Evolutionary conservation across 2,797 vertebrate genomes (phyloP).

Genomic region (Cirrhinus mrigala): DNA sequence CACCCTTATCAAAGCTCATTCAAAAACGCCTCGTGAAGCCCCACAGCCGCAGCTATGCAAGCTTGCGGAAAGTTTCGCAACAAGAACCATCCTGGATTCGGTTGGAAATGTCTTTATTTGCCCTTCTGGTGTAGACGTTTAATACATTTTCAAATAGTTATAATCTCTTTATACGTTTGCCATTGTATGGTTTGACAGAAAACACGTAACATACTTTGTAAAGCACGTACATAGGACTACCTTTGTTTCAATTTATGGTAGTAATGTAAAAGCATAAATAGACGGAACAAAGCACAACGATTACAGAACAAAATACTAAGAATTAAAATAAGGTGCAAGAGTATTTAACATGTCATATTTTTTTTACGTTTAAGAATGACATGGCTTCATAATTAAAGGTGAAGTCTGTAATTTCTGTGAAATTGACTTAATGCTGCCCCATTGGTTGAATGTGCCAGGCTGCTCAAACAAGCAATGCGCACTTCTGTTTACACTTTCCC

Average conservation of each 20-base stretch:
- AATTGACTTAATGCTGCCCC: too few species aligned
- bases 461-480: neutral
- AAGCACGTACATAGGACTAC: conserved; percentile 37
- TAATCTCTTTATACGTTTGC: conserved; percentile 43
- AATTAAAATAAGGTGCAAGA: conserved; percentile 61
- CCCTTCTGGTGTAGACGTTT: conserved; percentile 9
- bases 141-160: conserved; percentile 46
- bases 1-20: conserved; percentile 36
- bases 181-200: conserved; percentile 47
- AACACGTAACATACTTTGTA: conserved; percentile 36
- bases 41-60: neutral
- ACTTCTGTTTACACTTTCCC: neutral
- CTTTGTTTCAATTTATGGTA: conserved; percentile 50
- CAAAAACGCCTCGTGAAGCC: conserved; percentile 5
- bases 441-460: neutral
- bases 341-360: conserved; percentile 50
- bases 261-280: conserved; percentile 56
- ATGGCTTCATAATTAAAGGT: conserved; percentile 27
- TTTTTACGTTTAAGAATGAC: conserved; percentile 24
- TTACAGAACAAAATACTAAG: conserved; percentile 40
- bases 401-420: conserved; percentile 13
- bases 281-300: conserved; percentile 21
- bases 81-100: neutral
- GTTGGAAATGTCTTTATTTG: conserved; percentile 37
- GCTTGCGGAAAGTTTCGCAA: neutral